phyloP scores from a whole-genome alignment of 2,888 invertebrate species.

The Philopedon plagiatum region DNA sequence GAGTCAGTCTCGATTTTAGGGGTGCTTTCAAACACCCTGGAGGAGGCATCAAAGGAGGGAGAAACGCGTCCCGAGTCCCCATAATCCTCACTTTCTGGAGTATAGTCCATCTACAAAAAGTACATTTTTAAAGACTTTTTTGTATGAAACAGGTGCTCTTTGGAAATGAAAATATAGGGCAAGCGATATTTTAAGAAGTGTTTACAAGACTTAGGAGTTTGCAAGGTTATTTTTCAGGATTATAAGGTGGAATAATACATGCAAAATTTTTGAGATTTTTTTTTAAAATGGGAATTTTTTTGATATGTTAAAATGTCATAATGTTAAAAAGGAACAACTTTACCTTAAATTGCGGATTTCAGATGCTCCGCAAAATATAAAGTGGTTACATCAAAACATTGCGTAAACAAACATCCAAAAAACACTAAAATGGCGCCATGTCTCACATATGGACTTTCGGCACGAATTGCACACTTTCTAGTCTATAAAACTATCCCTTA shows the following conservation, averaged over 20 bases:
- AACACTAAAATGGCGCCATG: constrained; percentile 48
- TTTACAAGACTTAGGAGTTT: no score
- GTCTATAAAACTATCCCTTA: background rate
- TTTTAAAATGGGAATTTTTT: background rate
- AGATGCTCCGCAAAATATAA: constrained; percentile 3
- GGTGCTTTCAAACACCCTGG: constrained; percentile 53
- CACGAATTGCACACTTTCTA: constrained; percentile 2
- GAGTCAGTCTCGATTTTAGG: constrained; percentile 52
- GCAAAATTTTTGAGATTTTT: no score
- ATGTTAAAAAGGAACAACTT: background rate
- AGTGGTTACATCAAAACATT: constrained; percentile 25
- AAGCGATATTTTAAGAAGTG: no score
- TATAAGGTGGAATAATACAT: no score
- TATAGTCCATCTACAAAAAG: constrained; percentile 30
- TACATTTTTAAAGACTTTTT: background rate
- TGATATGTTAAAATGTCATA: background rate
- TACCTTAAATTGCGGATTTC: constrained; percentile 1
- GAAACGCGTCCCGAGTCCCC: constrained; percentile 4
- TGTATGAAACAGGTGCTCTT: background rate
- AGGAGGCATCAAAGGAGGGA: constrained; percentile 42
- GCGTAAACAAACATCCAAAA: constrained; percentile 24
- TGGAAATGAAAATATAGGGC: background rate
- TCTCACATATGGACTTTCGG: constrained; percentile 13
- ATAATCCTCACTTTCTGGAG: constrained; percentile 21
- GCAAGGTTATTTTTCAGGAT: no score